Conservation (phyloP, 2,888 invertebrate species). For the Aplocera efformata region DNA sequence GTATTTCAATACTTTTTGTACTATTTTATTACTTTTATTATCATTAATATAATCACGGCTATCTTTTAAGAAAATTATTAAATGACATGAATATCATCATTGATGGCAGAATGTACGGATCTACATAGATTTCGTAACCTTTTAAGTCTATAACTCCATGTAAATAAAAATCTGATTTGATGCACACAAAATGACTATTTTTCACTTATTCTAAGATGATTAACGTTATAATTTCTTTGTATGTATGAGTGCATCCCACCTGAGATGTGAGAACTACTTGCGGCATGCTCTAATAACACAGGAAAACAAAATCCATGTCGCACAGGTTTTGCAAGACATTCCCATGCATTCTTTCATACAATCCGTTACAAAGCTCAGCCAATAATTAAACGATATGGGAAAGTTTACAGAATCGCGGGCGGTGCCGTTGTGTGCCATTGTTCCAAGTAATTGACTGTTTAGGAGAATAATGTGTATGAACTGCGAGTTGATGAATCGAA, state of each 20-base stretch:
- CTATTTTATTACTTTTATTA: too few species aligned
- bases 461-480: slow-evolving; percentile 22
- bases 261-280: slow-evolving; percentile 11
- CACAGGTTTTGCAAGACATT: slow-evolving; percentile 21
- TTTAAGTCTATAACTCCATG: too few species aligned
- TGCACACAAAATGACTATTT: too few species aligned
- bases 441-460: slow-evolving; percentile 33
- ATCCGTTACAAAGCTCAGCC: slow-evolving; percentile 36
- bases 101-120: too few species aligned
- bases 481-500: slow-evolving; percentile 1
- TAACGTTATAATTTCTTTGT: not conserved
- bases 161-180: too few species aligned
- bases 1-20: too few species aligned
- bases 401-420: slow-evolving; percentile 44
- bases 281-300: slow-evolving; percentile 19
- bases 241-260: too few species aligned
- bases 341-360: slow-evolving; percentile 20
- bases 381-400: slow-evolving; percentile 46
- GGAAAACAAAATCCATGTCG: slow-evolving; percentile 26
- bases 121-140: too few species aligned
- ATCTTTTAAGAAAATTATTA: too few species aligned
- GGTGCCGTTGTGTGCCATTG: slow-evolving; percentile 30
- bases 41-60: too few species aligned
- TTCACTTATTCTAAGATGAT: too few species aligned
- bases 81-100: too few species aligned